A percentile compares a stretch with the other conserved stretches of the same genome.
Evolutionary conservation across 2,888 invertebrate genomes (phyloP).

Genomic region (Byasa hedistus): DNA sequence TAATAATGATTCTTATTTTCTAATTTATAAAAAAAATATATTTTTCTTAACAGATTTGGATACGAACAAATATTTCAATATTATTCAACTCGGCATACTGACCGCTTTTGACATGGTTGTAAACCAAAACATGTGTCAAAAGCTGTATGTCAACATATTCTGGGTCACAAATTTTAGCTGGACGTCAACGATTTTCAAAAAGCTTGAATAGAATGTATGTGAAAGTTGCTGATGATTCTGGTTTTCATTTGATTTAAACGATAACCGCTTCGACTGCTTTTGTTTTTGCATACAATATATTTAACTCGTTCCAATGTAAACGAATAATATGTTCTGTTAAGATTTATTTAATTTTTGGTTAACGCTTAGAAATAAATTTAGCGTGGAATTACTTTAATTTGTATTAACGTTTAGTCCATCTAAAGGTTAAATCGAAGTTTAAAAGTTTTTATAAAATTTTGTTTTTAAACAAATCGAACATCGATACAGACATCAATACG

Average conservation of each 20-base stretch:
- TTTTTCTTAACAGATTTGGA: background rate
- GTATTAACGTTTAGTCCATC: no score
- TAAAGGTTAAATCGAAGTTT: no score
- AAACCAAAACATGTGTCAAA: slow-evolving; percentile 45
- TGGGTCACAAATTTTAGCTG: slow-evolving; percentile 41
- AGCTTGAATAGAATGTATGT: slow-evolving; percentile 46
- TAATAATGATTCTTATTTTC: no score
- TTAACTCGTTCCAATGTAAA: slow-evolving; percentile 47
- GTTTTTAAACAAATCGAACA: no score
- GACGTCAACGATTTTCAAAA: slow-evolving; percentile 47
- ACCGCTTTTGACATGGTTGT: slow-evolving; percentile 47
- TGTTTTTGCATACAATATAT: slow-evolving; percentile 47
- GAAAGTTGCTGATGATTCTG: slow-evolving; percentile 64
- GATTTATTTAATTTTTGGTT: no score
- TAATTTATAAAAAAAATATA: no score
- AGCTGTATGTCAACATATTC: slow-evolving; percentile 49
- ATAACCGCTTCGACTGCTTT: slow-evolving; percentile 49
- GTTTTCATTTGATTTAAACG: slow-evolving; percentile 55
- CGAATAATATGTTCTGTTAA: background rate
- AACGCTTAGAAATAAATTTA: no score
- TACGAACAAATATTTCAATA: slow-evolving; percentile 30
- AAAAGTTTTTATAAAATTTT: no score
- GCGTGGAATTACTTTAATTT: no score
- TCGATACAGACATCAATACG: slow-evolving; percentile 32
- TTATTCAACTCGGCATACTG: slow-evolving; percentile 68